phyloP scores from a whole-genome alignment of 37 sponge, comb jelly and placozoan species.

The Ephydatia muelleri region DNA sequence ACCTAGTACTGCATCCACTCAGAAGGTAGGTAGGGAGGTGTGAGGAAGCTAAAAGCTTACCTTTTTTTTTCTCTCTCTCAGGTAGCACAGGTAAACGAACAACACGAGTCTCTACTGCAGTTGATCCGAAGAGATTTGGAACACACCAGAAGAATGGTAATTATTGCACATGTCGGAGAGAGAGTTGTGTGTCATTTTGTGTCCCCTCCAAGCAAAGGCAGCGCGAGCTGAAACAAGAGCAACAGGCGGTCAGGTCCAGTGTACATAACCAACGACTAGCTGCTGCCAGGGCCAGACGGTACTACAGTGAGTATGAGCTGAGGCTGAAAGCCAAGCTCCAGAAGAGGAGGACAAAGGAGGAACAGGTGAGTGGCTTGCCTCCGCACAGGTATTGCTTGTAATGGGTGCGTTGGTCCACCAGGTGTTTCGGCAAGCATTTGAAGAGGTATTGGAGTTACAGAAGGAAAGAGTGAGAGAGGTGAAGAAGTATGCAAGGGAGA shows the following conservation, averaged over 20 bases:
- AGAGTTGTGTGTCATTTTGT: not conserved
- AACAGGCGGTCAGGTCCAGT: constrained; percentile 16
- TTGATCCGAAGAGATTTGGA: constrained; percentile 62
- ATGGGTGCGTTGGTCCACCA: not conserved
- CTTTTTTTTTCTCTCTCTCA: not conserved
- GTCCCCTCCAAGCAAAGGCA: constrained; percentile 18
- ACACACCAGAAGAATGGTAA: constrained; percentile 60
- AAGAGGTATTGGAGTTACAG: constrained; percentile 69
- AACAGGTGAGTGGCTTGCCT: constrained; percentile 31
- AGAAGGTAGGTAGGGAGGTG: constrained; percentile 5
- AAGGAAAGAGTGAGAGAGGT: constrained; percentile 63
- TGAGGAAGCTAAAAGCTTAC: not conserved
- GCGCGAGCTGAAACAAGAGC: constrained; percentile 6
- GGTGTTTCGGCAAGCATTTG: constrained; percentile 66
- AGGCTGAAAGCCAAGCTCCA: constrained; percentile 61
- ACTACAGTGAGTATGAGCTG: constrained; percentile 77
- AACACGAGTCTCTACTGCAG: constrained; percentile 48
- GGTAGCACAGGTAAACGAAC: constrained; percentile 41
- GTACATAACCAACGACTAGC: constrained; percentile 8
- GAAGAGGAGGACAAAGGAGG: constrained; percentile 58
- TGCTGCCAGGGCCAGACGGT: constrained; percentile 47
- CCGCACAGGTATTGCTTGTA: not conserved
- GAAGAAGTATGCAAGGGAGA: constrained; percentile 55
- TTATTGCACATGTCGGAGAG: not conserved
- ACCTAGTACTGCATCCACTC: constrained; percentile 23